Base-by-base conservation (phyloP, 2,113 vertebrate genomes). In the Diadophis punctatus region DNA sequence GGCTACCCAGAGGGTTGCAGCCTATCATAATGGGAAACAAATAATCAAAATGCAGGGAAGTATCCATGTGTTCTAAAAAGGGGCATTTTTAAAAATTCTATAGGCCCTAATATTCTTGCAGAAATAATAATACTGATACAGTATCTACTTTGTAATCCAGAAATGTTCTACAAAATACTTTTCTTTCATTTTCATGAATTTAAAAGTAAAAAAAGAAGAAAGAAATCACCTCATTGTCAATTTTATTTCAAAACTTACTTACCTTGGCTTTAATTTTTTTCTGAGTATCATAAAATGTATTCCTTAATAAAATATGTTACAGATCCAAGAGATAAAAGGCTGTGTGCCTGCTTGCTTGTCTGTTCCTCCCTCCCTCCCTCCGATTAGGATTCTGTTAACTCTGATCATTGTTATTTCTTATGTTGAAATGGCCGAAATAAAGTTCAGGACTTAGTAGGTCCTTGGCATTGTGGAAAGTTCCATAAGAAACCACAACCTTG, bases 211-310 rank as follows among this genome's bases (percentile, higher is more conserved):
- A 89, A 43, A 56, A 88, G 85, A 89, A 46, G 91, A 86, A 0
- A 91, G 87, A 49, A 95, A 43, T 4, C 86, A 25, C 20, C 60
- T 87, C 56, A 16, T 63, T 52, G 18, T 27, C 49, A 0, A 34
- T 52, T 95, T 90, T 93, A 22, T 23, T 91, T 93, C 88, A 92
- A 90, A 68, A 95, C 5, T 30, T 55, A 93, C 5, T 49, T 92
- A 90, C 90, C n/a, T 23, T 14, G 68, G 2, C 16, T 2, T 43
- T 22, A 94, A 91, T 74, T 90, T 90, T 53, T 94, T 92, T 80
- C 30, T 80, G 43, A 90, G 34, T 25, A 48, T 7, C 34, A 86
- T 63, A 80, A 80, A 86, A 25, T 85, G n/a, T 20, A 55, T 46
- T 25, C 14, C 27, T 51, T 74, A 34, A 88, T 51, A 43, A 93